Conservation (phyloP, 1,140 invertebrate species). For the Pygmarrhopalites habei region DNA sequence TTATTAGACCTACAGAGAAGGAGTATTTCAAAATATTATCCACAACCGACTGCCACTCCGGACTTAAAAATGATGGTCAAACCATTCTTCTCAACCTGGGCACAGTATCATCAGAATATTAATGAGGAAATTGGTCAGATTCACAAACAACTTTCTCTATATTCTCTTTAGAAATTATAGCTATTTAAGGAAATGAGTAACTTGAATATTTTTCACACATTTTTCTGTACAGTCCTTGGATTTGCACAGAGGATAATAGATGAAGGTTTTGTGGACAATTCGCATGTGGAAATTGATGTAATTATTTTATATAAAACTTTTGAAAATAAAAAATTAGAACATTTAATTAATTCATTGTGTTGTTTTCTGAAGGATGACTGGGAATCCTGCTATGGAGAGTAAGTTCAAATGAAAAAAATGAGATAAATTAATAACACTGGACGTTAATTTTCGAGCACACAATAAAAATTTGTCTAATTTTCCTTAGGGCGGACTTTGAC, state of each 20-base stretch:
- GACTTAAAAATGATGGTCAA: constrained; percentile 62
- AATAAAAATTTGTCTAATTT: too few relatives aligned
- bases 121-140: constrained; percentile 44
- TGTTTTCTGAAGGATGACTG: constrained; percentile 38
- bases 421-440: too few relatives aligned
- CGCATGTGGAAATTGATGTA: constrained; percentile 50
- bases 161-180: too few relatives aligned
- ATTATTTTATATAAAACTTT: too few relatives aligned
- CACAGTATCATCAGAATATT: constrained; percentile 46
- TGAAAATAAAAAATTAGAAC: too few relatives aligned
- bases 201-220: too few relatives aligned
- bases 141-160: too few relatives aligned
- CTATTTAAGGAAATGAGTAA: too few relatives aligned
- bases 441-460: too few relatives aligned
- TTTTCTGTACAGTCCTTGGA: too few relatives aligned
- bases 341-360: too few relatives aligned
- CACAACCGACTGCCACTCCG: constrained; percentile 56
- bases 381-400: constrained; percentile 48
- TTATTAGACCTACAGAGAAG: constrained; percentile 55
- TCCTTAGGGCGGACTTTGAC: constrained; percentile 39
- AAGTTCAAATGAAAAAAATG: too few relatives aligned
- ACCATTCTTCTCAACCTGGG: constrained; percentile 90
- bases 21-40: constrained; percentile 53
- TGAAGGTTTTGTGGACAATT: constrained; percentile 44
- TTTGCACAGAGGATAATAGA: constrained; percentile 45